Evolutionary conservation across 1,140 invertebrate species (phyloP).

Genomic region (Drosophila oshimai): DNA sequence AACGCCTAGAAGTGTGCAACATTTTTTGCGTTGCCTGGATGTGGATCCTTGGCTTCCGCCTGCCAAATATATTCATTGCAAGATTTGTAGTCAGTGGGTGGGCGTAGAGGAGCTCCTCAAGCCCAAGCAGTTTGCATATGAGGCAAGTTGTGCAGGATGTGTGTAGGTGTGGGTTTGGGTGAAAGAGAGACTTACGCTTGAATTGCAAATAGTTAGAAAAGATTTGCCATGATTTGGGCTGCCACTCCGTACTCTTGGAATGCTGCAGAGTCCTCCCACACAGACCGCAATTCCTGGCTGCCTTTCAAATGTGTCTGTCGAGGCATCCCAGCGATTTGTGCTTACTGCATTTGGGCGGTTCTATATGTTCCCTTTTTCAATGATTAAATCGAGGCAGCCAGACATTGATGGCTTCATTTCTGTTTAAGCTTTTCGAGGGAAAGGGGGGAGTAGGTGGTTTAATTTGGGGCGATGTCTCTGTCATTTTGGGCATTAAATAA

Average conservation of each 20-base stretch:
- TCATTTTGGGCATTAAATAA: slow-evolving; percentile 64
- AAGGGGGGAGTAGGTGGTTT: no score
- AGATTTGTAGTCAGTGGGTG: slow-evolving; percentile 60
- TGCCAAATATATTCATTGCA: slow-evolving; percentile 77
- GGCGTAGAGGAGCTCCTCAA: neutral
- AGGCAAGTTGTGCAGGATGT: slow-evolving; percentile 17
- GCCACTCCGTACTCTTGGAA: slow-evolving; percentile 32
- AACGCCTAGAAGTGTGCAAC: slow-evolving; percentile 68
- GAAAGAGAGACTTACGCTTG: slow-evolving; percentile 69
- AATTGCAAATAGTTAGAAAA: slow-evolving; percentile 80
- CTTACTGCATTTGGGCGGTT: slow-evolving; percentile 74
- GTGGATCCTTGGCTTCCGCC: slow-evolving; percentile 21
- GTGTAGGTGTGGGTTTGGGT: neutral
- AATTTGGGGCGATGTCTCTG: slow-evolving; percentile 11
- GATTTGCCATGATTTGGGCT: slow-evolving; percentile 72
- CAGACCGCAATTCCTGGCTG: slow-evolving; percentile 34
- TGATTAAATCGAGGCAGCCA: slow-evolving; percentile 70
- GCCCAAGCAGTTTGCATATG: slow-evolving; percentile 64
- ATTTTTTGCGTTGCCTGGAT: slow-evolving; percentile 9
- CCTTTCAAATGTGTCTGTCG: slow-evolving; percentile 42
- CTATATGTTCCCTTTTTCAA: no score
- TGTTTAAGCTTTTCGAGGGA: neutral
- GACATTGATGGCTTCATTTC: slow-evolving; percentile 53
- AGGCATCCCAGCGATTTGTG: slow-evolving; percentile 69
- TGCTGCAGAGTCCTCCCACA: slow-evolving; percentile 2